Conservation (phyloP, 2,888 invertebrate species). For the Folsomia candida region DNA sequence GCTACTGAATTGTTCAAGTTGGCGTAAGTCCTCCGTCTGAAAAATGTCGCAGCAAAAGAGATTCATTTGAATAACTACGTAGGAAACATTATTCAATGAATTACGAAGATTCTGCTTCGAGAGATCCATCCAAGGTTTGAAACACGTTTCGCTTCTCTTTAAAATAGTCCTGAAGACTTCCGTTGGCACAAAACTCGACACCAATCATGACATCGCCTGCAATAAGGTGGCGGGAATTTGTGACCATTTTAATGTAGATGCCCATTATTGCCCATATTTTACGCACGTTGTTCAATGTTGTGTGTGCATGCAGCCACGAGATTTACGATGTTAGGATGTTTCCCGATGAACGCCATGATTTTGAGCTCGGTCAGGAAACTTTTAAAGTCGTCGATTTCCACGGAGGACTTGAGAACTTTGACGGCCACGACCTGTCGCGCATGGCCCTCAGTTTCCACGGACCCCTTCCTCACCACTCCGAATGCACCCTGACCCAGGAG, state of each 20-base stretch:
- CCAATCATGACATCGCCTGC: slow-evolving; percentile 36
- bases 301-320: slow-evolving; percentile 38
- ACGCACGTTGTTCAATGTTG: slow-evolving; percentile 30
- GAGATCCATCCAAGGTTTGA: background rate
- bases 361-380: slow-evolving; percentile 40
- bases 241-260: background rate
- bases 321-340: slow-evolving; percentile 38
- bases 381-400: slow-evolving; percentile 42
- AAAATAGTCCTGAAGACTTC: slow-evolving; percentile 31
- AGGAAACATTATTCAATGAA: background rate
- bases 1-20: slow-evolving; percentile 15
- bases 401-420: slow-evolving; percentile 31
- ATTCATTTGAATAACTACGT: background rate
- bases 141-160: background rate
- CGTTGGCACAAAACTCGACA: slow-evolving; percentile 42
- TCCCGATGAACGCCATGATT: slow-evolving; percentile 38
- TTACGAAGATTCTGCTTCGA: background rate
- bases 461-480: slow-evolving; percentile 36
- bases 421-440: slow-evolving; percentile 29
- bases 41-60: background rate
- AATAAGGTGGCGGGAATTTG: background rate
- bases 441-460: slow-evolving; percentile 11
- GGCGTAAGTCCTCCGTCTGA: slow-evolving; percentile 5
- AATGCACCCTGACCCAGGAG: slow-evolving; percentile 38
- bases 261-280: background rate